phyloP scores from a whole-genome alignment of 2,888 invertebrate genomes.

The Leucania comma region DNA sequence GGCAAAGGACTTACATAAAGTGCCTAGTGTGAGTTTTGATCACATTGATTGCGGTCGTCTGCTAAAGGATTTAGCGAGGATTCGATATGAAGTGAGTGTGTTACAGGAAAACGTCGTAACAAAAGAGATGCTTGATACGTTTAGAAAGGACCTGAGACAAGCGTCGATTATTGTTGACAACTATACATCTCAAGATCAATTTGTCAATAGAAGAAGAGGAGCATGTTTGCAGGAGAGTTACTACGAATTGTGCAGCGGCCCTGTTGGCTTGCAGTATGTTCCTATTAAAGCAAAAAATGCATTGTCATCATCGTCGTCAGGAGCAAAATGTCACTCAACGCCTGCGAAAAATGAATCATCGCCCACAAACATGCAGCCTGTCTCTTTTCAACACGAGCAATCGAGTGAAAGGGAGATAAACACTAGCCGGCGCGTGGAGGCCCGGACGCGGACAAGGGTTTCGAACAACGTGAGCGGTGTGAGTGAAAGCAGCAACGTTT shows the following conservation, averaged over 20 bases:
- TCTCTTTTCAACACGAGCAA: slow-evolving; percentile 5
- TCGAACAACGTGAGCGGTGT: too few species aligned
- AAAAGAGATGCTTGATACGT: not conserved
- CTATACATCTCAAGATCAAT: not conserved
- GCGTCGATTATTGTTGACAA: slow-evolving; percentile 4
- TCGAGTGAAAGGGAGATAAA: not conserved
- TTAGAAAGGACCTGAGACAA: slow-evolving; percentile 2
- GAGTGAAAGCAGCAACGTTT: too few species aligned
- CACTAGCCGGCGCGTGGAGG: not conserved
- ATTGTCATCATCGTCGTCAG: not conserved
- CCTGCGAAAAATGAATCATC: not conserved
- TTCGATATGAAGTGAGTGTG: slow-evolving; percentile 3
- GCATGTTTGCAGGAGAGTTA: slow-evolving; percentile 5
- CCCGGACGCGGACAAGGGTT: not conserved
- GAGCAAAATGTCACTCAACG: slow-evolving; percentile 1
- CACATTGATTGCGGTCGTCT: slow-evolving; percentile 1
- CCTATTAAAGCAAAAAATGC: slow-evolving; percentile 1
- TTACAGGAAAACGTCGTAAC: slow-evolving; percentile 3
- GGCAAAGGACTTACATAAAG: too few species aligned
- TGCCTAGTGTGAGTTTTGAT: too few species aligned
- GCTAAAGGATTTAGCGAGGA: not conserved
- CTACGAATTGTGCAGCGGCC: slow-evolving; percentile 1
- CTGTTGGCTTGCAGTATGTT: slow-evolving; percentile 1
- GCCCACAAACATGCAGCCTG: not conserved
- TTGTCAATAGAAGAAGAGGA: slow-evolving; percentile 10